These are phyloP conservation scores for Anseranas semipalmata DNA, from an alignment of 2,113 vertebrate species.

Conservation along the genomic window DNA sequence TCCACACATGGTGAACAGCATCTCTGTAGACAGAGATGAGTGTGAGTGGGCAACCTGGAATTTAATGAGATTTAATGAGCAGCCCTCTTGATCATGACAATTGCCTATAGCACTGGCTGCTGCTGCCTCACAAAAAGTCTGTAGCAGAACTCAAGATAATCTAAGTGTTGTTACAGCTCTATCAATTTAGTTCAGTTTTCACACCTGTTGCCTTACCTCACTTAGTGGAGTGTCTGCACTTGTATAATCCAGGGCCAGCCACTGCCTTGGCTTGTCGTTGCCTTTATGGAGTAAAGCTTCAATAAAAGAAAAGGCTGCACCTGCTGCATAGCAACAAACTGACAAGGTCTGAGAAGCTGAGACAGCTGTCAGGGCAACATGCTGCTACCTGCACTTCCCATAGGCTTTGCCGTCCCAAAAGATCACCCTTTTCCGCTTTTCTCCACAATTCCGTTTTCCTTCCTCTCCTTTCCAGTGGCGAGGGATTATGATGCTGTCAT, in stretches of 20 bases:
- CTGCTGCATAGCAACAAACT: conserved; percentile 80
- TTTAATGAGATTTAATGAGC: background rate
- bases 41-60: conserved; percentile 1
- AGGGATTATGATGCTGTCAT: conserved; percentile 72
- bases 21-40: conserved; percentile 1
- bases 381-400: conserved; percentile 83
- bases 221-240: conserved; percentile 79
- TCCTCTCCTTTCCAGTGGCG: conserved; percentile 64
- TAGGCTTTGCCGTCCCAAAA: conserved; percentile 69
- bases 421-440: conserved; percentile 71
- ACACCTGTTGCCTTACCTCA: conserved; percentile 87
- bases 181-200: conserved; percentile 58
- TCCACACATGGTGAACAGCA: background rate
- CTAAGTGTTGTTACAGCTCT: conserved; percentile 61
- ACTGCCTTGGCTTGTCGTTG: conserved; percentile 79
- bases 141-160: conserved; percentile 56
- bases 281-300: conserved; percentile 77
- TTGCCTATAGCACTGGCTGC: conserved; percentile 28
- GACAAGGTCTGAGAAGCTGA: conserved; percentile 77
- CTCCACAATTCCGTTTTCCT: conserved; percentile 68
- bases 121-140: conserved; percentile 46
- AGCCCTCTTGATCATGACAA: conserved; percentile 25
- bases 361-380: conserved; percentile 80
- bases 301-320: conserved; percentile 79
- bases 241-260: conserved; percentile 81